Conservation (phyloP, 2,113 vertebrate genomes). For the Zootoca vivipara region DNA sequence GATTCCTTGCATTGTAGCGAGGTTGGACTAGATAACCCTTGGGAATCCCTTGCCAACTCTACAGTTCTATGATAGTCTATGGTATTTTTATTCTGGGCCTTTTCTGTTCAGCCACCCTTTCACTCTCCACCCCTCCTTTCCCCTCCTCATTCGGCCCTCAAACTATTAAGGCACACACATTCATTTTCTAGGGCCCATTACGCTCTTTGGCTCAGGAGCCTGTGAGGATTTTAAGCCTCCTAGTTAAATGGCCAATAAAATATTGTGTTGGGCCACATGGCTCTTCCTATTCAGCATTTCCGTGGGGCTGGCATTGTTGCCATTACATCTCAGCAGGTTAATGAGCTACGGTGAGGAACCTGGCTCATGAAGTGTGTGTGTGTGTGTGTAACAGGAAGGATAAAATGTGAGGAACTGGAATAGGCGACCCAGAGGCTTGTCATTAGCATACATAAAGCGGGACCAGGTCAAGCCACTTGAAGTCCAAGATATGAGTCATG, state of each 20-base stretch:
- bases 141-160: not conserved
- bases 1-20: no score
- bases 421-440: not conserved
- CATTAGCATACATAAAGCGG: not conserved
- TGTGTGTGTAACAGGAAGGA: not conserved
- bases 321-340: not conserved
- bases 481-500: not conserved
- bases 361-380: not conserved
- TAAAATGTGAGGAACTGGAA: not conserved
- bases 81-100: no score
- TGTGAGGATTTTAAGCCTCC: not conserved
- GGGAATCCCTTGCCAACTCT: no score
- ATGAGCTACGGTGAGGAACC: not conserved
- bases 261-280: not conserved
- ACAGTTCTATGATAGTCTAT: no score
- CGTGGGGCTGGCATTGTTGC: no score
- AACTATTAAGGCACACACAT: not conserved
- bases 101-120: not conserved
- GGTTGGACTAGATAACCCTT: no score
- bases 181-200: not conserved
- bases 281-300: not conserved
- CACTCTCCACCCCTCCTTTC: not conserved
- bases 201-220: not conserved
- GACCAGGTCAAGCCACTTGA: not conserved
- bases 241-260: slow-evolving; percentile 7